These are phyloP conservation scores for Polietes domitor DNA, from an alignment of 2,888 invertebrate species.

Conservation along the genomic window DNA sequence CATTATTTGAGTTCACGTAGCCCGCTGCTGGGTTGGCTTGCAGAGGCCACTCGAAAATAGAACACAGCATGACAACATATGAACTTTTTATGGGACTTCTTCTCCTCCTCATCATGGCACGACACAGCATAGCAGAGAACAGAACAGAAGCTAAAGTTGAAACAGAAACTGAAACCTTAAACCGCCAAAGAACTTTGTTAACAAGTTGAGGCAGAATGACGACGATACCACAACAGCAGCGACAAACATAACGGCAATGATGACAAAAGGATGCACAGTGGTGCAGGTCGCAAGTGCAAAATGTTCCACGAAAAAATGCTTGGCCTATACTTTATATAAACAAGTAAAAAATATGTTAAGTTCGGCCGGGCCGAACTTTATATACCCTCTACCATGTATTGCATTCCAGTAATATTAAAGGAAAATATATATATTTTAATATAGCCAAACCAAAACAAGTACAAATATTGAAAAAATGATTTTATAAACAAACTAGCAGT, in stretches of 20 bases:
- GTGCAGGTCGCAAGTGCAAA: neutral
- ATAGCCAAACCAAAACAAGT: no score
- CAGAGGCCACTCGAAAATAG: constrained; percentile 30
- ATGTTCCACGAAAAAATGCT: no score
- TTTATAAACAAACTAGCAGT: no score
- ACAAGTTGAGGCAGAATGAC: constrained; percentile 49
- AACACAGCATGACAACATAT: constrained; percentile 41
- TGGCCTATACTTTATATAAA: no score
- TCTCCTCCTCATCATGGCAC: neutral
- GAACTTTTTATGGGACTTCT: constrained; percentile 59
- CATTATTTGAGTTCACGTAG: neutral
- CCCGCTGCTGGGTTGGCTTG: neutral
- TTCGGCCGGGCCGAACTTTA: no score
- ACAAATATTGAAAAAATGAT: no score
- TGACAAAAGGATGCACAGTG: neutral
- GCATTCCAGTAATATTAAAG: no score
- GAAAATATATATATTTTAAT: no score
- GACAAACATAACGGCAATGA: neutral
- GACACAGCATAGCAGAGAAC: neutral
- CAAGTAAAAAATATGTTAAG: no score
- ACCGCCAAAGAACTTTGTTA: constrained; percentile 55
- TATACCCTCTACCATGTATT: no score
- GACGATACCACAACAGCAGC: neutral
- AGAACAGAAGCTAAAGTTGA: neutral
- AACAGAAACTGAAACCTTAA: constrained; percentile 31